Conservation (phyloP, 2,888 invertebrate genomes). For the Ophion costatus region DNA sequence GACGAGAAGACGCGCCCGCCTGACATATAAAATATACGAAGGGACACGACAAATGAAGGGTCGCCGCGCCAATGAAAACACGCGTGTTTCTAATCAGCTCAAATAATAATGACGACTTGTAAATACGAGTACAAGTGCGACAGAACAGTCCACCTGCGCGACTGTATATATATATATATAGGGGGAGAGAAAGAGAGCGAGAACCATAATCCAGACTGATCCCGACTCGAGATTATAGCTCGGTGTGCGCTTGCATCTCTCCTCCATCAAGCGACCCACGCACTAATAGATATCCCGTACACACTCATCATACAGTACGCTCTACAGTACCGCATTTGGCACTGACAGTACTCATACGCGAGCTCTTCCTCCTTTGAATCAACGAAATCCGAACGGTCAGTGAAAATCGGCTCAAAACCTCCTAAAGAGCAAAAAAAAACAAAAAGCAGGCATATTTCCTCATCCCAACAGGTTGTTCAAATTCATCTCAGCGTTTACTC, state of each 20-base stretch:
- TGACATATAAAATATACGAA: slow-evolving; percentile 49
- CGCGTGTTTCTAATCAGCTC: slow-evolving; percentile 79
- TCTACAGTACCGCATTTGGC: slow-evolving; percentile 45
- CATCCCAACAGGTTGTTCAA: too few species aligned
- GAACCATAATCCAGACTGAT: slow-evolving; percentile 76
- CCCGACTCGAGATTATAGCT: slow-evolving; percentile 76
- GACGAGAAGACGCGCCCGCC: slow-evolving; percentile 33
- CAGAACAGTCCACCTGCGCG: slow-evolving; percentile 32
- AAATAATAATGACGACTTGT: slow-evolving; percentile 80
- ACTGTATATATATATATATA: slow-evolving; percentile 49
- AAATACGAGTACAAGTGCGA: slow-evolving; percentile 73
- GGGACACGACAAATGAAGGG: slow-evolving; percentile 53
- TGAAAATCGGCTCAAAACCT: slow-evolving; percentile 35
- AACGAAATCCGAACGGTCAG: neutral
- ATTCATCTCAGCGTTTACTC: too few species aligned
- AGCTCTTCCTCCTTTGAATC: slow-evolving; percentile 17
- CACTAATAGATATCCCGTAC: slow-evolving; percentile 66
- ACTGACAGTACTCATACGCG: slow-evolving; percentile 20
- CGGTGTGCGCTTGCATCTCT: slow-evolving; percentile 74
- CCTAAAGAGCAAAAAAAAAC: neutral
- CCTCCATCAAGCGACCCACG: slow-evolving; percentile 71
- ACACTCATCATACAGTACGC: slow-evolving; percentile 43
- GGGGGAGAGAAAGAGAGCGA: slow-evolving; percentile 7
- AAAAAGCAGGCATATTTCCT: too few species aligned
- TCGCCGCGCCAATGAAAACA: slow-evolving; percentile 39